Evolutionary conservation across 2,797 vertebrate species (phyloP), one percentile per base, ranked within the genome.

Genomic region (Aotus griseimembra): DNA sequence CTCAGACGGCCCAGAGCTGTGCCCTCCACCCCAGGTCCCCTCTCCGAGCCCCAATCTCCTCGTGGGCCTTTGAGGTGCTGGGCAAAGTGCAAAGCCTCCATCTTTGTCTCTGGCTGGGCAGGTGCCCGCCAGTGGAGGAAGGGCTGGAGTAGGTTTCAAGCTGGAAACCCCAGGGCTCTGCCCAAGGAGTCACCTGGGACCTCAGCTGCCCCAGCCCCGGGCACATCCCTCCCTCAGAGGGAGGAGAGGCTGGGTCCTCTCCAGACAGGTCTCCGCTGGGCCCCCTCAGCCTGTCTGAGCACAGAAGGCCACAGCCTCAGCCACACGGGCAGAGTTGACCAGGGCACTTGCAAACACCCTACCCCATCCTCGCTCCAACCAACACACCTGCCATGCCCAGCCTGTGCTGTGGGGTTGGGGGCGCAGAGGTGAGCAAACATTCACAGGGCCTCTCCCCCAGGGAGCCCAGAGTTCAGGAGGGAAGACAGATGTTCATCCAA

Each of bases 51-150:
- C 4, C 36, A 1, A 8, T 22, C 20, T 55, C 84, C 17, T 26
- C 0, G 14, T 24, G 20, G 64, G 24, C 22, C 44, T 12, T 17
- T 20, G 82, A 13, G 72, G 36, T 8, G 19, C 61, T 28, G 26
- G 22, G 39, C 1, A 55, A 33, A 10, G 57, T 8, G 46, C 7
- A 4, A 17, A 28, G 41, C 30, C 44, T 41, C 36, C 0, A 13
- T 2, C 1, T 39, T 44, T 0, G 2, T 30, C 17, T 2, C 26
- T 7, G 81, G 30, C 52, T 14, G 77, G 33, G 46, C 26, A 1
- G 0, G 10, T 0, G 52, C 50, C 77, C 0, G 1, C 14, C 8
- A 61, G 30, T 12, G 14, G 52, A 64, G 13, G 10, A 5, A 5
- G n/a, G 36, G 0, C 4, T 17, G 24, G n/a, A 4, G 41, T 15